These are phyloP conservation scores for Masnerella sp. DNA, from an alignment of 2,888 invertebrate species.

Conservation along the genomic window DNA sequence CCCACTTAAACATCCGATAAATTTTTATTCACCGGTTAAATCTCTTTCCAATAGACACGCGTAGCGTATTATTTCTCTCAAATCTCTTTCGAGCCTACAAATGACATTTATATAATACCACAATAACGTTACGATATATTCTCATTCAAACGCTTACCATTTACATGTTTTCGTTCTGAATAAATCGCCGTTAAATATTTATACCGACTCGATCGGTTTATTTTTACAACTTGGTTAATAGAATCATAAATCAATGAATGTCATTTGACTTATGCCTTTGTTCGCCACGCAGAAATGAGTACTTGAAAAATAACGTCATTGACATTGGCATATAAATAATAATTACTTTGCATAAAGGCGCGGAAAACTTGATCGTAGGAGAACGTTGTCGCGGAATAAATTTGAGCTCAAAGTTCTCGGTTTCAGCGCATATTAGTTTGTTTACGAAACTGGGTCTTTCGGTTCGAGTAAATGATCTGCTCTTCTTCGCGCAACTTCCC, in stretches of 20 bases:
- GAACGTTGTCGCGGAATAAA: slow-evolving; percentile 27
- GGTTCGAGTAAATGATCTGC: too few species aligned
- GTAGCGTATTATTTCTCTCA: slow-evolving; percentile 2
- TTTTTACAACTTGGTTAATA: slow-evolving; percentile 50
- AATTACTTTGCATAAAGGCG: slow-evolving; percentile 49
- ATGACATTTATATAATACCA: slow-evolving; percentile 51
- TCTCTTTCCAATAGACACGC: slow-evolving; percentile 5
- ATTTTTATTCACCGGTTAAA: slow-evolving; percentile 2
- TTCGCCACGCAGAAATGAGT: slow-evolving; percentile 31
- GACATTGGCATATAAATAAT: slow-evolving; percentile 48
- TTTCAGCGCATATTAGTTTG: too few species aligned
- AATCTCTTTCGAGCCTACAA: slow-evolving; percentile 29
- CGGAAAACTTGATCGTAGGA: slow-evolving; percentile 38
- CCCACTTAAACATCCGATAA: background rate
- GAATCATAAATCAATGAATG: slow-evolving; percentile 54
- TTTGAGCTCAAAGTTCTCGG: background rate
- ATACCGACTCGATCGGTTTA: slow-evolving; percentile 35
- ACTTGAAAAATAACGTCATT: slow-evolving; percentile 51
- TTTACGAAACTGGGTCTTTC: too few species aligned
- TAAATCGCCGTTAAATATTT: slow-evolving; percentile 51
- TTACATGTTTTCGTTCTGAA: slow-evolving; percentile 45
- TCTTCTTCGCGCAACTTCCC: too few species aligned
- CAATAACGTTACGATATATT: slow-evolving; percentile 34
- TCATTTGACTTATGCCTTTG: slow-evolving; percentile 54
- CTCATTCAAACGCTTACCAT: slow-evolving; percentile 41